phyloP scores from a whole-genome alignment of 2,888 invertebrate species.

The Melinaea marsaeus region DNA sequence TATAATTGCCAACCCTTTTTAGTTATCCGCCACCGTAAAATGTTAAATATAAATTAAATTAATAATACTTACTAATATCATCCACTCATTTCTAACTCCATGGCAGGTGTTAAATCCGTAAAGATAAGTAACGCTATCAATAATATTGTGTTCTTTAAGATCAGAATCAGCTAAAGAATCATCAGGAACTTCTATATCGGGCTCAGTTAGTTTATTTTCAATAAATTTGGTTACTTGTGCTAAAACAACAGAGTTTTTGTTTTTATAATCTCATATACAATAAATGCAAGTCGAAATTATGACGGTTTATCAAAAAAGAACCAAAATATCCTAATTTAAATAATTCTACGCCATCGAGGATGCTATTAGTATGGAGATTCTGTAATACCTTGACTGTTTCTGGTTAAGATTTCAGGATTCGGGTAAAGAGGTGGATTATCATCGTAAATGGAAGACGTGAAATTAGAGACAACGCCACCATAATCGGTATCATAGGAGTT shows the following conservation, averaged over 20 bases:
- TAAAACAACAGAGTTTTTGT: constrained; percentile 5
- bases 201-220: constrained; percentile 57
- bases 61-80: constrained; percentile 60
- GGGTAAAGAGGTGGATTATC: constrained; percentile 72
- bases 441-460: constrained; percentile 72
- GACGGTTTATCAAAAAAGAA: constrained; percentile 4
- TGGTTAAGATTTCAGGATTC: constrained; percentile 66
- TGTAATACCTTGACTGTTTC: constrained; percentile 55
- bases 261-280: too few relatives aligned
- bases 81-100: constrained; percentile 69
- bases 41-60: not conserved
- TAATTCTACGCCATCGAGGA: too few relatives aligned
- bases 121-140: constrained; percentile 84
- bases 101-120: constrained; percentile 79
- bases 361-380: not conserved
- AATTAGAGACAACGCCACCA: constrained; percentile 70
- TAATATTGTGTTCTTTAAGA: constrained; percentile 82
- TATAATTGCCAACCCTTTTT: too few relatives aligned
- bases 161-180: constrained; percentile 81
- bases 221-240: constrained; percentile 43
- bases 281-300: not conserved
- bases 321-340: constrained; percentile 7
- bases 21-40: too few relatives aligned
- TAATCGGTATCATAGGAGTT: constrained; percentile 69
- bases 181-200: constrained; percentile 78